Percentiles rank a stretch among this genome's conserved stretches.
Conservation (phyloP, 2,113 vertebrate species). For the Xerus inauris region DNA sequence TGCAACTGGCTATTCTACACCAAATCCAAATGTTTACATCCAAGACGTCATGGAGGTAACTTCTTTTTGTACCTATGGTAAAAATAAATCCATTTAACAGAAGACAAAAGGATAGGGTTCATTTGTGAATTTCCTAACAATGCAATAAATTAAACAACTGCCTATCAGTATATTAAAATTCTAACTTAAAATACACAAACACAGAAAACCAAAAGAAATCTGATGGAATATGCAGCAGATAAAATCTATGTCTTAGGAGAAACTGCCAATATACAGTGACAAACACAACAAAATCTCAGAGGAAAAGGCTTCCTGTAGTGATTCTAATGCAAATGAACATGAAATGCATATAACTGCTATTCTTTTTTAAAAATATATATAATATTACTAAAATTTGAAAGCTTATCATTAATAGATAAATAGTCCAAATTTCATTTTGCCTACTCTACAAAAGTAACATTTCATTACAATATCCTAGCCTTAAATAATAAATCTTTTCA, state of each 20-base stretch:
- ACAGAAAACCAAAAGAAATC: background rate
- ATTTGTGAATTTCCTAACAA: constrained; percentile 55
- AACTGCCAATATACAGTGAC: background rate
- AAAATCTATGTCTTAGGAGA: constrained; percentile 27
- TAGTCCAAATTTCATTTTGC: background rate
- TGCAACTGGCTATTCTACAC: constrained; percentile 54
- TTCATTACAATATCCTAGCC: background rate
- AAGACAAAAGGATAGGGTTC: background rate
- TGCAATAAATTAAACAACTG: constrained; percentile 17
- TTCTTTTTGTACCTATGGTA: constrained; percentile 91
- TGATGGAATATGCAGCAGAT: background rate
- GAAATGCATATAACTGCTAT: background rate
- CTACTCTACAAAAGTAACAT: background rate
- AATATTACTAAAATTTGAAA: constrained; percentile 38
- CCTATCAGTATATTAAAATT: constrained; percentile 45
- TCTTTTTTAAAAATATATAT: background rate
- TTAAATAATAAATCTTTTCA: background rate
- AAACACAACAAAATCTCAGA: background rate
- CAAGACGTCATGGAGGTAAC: constrained; percentile 86
- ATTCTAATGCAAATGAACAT: constrained; percentile 24
- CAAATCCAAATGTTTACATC: constrained; percentile 86
- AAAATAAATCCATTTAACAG: constrained; percentile 71
- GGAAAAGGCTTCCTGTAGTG: constrained; percentile 29
- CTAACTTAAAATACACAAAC: background rate
- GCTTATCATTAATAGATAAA: constrained; percentile 5